Percentiles rank a stretch among this genome's conserved stretches.
These are phyloP conservation scores for Prenolepis imparis DNA, from an alignment of 2,888 invertebrate genomes.

Conservation along the genomic window DNA sequence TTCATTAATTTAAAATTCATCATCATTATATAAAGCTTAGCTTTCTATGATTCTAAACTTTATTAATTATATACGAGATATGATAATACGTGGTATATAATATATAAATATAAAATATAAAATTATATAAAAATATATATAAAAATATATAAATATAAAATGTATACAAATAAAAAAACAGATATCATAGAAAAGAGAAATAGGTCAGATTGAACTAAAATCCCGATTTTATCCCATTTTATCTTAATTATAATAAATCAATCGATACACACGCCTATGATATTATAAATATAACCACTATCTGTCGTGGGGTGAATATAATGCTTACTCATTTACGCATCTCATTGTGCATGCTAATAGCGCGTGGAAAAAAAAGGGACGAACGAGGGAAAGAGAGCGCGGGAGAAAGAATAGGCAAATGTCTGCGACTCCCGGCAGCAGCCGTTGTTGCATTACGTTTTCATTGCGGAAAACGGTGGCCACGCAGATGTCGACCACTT, in stretches of 20 bases:
- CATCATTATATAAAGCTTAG: too few relatives aligned
- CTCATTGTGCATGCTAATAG: conserved; percentile 71
- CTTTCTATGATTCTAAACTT: too few relatives aligned
- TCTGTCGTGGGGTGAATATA: not conserved
- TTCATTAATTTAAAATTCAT: too few relatives aligned
- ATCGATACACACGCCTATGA: not conserved
- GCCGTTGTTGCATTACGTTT: conserved; percentile 51
- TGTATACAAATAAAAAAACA: not conserved
- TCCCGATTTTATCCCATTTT: not conserved
- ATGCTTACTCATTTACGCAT: conserved; percentile 10
- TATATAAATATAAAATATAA: too few relatives aligned
- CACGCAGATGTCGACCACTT: conserved; percentile 78
- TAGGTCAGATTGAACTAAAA: not conserved
- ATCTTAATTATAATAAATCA: conserved; percentile 35
- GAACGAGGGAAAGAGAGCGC: not conserved
- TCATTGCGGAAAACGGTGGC: conserved; percentile 73
- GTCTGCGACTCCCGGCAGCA: not conserved
- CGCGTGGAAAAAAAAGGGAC: conserved; percentile 67
- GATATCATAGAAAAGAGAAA: not conserved
- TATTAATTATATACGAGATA: too few relatives aligned
- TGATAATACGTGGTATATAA: too few relatives aligned
- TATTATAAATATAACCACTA: not conserved
- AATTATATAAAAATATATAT: too few relatives aligned
- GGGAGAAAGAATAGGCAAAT: conserved; percentile 27
- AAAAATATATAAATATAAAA: too few relatives aligned